Evolutionary conservation across 2,113 vertebrate genomes (phyloP).

Genomic region (Verasper variegatus): DNA sequence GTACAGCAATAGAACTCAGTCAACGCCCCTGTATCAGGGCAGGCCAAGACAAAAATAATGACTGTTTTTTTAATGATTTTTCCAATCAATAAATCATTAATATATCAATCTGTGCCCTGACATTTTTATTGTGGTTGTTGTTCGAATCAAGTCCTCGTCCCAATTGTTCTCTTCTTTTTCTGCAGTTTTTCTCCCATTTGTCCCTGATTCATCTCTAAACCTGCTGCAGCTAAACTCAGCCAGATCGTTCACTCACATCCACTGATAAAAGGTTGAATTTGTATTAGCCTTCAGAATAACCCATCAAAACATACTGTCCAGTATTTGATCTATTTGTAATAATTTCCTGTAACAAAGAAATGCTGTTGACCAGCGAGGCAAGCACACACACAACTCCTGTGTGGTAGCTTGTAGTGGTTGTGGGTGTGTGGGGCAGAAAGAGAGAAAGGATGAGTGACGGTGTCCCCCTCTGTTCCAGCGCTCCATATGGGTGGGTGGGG

Average conservation of each 20-base stretch:
- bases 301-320: no score
- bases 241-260: no score
- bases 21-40: background rate
- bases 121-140: background rate
- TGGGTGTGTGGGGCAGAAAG: slow-evolving; percentile 8
- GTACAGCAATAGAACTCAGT: background rate
- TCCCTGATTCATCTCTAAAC: background rate
- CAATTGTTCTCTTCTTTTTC: background rate
- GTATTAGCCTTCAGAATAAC: no score
- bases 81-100: background rate
- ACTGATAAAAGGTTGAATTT: background rate
- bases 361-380: no score
- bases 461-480: slow-evolving; percentile 45
- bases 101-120: background rate
- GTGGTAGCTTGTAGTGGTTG: slow-evolving; percentile 34
- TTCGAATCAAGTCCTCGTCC: background rate
- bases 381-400: background rate
- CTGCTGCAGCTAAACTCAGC: no score
- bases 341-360: no score
- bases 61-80: background rate
- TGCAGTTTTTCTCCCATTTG: background rate
- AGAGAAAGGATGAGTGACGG: slow-evolving; percentile 45
- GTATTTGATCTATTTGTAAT: no score
- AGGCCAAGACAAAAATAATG: background rate
- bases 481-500: slow-evolving; percentile 97